Evolutionary conservation across 2,797 vertebrate genomes (phyloP).

Genomic region (Xenops minutus): DNA sequence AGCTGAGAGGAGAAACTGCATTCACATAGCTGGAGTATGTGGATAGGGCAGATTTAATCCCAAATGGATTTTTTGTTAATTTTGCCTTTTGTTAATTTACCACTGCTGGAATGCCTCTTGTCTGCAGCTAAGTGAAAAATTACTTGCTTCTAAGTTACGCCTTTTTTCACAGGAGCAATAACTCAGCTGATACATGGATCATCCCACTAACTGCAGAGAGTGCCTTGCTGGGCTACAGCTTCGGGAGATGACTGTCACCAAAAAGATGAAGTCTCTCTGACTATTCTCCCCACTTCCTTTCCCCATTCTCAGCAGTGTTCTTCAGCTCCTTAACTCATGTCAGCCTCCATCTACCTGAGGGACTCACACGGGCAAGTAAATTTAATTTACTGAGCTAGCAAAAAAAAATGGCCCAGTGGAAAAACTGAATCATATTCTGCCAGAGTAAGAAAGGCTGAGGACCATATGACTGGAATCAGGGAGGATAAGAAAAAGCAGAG

Average conservation of each 20-base stretch:
- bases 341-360: not conserved
- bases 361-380: not conserved
- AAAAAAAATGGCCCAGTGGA: not conserved
- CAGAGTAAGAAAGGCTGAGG: not conserved
- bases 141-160: not conserved
- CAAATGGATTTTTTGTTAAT: not conserved
- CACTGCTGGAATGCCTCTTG: not conserved
- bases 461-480: not conserved
- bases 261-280: not conserved
- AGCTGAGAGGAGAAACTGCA: not conserved
- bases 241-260: not conserved
- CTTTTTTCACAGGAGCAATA: not conserved
- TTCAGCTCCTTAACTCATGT: not conserved
- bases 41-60: not conserved
- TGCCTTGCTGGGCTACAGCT: not conserved
- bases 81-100: not conserved
- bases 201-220: not conserved
- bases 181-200: not conserved
- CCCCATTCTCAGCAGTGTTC: not conserved
- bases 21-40: not conserved
- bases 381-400: not conserved
- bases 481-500: not conserved
- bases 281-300: not conserved
- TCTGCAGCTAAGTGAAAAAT: not conserved
- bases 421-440: not conserved